Percentiles rank a stretch among this genome's conserved stretches.
These are phyloP conservation scores for Actenoides hombroni DNA, from an alignment of 2,113 vertebrate species.

Conservation along the genomic window DNA sequence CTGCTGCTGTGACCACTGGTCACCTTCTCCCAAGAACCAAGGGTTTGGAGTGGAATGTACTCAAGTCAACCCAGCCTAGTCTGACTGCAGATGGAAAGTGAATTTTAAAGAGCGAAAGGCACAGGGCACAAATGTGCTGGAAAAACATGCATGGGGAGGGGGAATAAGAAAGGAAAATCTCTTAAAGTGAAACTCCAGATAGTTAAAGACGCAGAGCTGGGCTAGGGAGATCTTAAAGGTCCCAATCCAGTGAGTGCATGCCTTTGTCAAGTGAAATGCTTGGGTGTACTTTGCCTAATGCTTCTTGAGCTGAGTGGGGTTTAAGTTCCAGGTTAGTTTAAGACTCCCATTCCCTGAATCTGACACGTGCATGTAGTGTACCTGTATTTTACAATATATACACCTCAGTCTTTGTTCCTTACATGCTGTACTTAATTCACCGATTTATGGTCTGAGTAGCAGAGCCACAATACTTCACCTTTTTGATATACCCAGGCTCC, in stretches of 20 bases:
- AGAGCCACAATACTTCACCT: background rate
- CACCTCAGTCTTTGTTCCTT: background rate
- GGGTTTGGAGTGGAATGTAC: background rate
- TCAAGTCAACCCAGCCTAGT: background rate
- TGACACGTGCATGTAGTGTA: fast-evolving
- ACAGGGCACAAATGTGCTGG: background rate
- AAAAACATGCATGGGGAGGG: background rate
- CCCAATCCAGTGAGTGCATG: fast-evolving
- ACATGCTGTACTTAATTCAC: background rate
- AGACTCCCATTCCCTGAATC: background rate
- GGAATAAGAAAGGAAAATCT: background rate
- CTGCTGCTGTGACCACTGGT: background rate
- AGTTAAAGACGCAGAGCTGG: background rate
- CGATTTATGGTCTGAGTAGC: background rate
- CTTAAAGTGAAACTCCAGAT: background rate
- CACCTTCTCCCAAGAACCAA: background rate
- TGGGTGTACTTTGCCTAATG: fast-evolving
- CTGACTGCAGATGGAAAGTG: background rate
- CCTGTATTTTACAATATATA: background rate
- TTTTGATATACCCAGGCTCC: background rate
- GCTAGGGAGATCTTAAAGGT: background rate
- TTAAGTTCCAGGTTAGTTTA: background rate
- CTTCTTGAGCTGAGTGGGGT: background rate
- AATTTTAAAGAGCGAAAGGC: background rate
- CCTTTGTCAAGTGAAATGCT: background rate